Evolutionary conservation across 2,888 invertebrate genomes (phyloP), one percentile per base, ranked within the genome.

Genomic region (Gnatocerus cornutus): DNA sequence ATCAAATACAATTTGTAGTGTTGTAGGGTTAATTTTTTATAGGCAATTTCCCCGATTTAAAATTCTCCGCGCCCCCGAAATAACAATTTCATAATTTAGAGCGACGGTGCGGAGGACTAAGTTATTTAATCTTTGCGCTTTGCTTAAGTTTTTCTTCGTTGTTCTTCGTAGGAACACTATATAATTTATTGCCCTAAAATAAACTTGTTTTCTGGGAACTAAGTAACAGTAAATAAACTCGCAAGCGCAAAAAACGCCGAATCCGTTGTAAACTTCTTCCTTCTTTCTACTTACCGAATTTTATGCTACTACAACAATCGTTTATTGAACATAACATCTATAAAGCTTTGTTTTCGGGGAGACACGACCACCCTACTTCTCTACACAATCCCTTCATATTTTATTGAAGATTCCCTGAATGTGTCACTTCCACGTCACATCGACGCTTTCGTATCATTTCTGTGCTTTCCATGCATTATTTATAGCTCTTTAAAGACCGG

Each of bases 351-450:
- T 10, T 41, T 55, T 46, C 9, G 33, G 37, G 14, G 59, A 58
- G 41, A 58, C 14, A 12, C 41, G 10, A 6, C 29, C 3, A n/a
- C 13, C 21, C 50, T 50, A 21, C 14, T 62, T 41, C 30, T 5
- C 30, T 33, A n/a, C 6, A 29, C 33, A 52, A 52, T 62, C 50
- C 37, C 55, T 55, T 64, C 64, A 68, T 71, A 71, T 71, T 71
- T 69, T 73, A 69, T 71, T 68, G 71, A 61, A 52, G 64, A 61
- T 59, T 63, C 63, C 56, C 63, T 64, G 63, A 69, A 73, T 55
- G 64, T 69, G 73, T 71, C 73, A 73, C 63, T 69, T 73, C 68
- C 55, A 56, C 41, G 68, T 68, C 68, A 68, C 61, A 55, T 61
- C 48, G 48, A 46, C 50, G 43, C 61, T 63, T 63, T 50, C 58